Evolutionary conservation across 2,797 vertebrate genomes (phyloP).

Genomic region (Myotis myotis): DNA sequence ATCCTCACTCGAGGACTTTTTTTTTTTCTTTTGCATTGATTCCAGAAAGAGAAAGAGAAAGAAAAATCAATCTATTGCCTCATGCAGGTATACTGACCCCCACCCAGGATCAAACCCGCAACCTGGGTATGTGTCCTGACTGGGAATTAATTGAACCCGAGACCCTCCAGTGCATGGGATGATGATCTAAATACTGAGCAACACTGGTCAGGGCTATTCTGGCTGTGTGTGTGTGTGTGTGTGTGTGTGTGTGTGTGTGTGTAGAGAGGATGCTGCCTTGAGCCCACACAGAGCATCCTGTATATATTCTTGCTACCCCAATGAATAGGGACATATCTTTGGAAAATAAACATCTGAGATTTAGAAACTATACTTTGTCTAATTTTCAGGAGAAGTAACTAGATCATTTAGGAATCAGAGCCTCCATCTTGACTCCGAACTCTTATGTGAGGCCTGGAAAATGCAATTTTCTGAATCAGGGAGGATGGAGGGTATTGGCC

Average conservation of each 20-base stretch:
- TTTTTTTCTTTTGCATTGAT: not conserved
- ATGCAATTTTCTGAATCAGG: not conserved
- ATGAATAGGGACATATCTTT: conserved; percentile 8
- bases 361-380: conserved; percentile 19
- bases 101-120: not conserved
- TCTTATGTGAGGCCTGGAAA: conserved; percentile 7
- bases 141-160: not conserved
- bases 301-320: not conserved
- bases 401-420: conserved; percentile 21
- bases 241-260: not conserved
- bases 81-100: not conserved
- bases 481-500: not conserved
- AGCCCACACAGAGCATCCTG: not conserved
- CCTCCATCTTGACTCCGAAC: conserved; percentile 13
- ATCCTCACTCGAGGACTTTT: not conserved
- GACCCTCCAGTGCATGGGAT: not conserved
- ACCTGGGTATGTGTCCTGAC: not conserved
- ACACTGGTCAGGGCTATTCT: not conserved
- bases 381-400: conserved; percentile 43
- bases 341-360: conserved; percentile 33
- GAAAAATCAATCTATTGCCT: not conserved
- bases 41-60: not conserved
- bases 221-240: not conserved
- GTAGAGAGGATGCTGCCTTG: not conserved
- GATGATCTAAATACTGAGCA: not conserved